Conservation (phyloP, 1,140 invertebrate genomes). For the Nymphalis io region DNA sequence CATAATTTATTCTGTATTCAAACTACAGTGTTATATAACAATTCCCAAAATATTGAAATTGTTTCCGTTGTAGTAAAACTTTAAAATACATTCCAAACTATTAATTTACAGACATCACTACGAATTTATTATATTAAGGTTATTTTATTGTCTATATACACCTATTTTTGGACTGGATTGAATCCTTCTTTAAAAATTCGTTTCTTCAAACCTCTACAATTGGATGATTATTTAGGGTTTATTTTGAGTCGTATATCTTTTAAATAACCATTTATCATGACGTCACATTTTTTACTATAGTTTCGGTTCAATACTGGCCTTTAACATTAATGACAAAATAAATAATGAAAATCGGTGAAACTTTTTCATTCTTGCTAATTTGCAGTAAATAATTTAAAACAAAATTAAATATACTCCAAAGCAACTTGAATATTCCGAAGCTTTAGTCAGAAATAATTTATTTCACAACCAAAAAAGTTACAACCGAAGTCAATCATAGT, state of each 20-base stretch:
- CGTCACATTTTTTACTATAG: neutral
- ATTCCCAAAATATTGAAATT: slow-evolving; percentile 19
- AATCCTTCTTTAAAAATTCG: slow-evolving; percentile 19
- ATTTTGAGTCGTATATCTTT: neutral
- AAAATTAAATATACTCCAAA: no score
- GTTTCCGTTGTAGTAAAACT: slow-evolving; percentile 9
- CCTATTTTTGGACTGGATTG: slow-evolving; percentile 52
- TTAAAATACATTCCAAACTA: slow-evolving; percentile 15
- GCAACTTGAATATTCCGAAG: no score
- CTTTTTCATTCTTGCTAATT: no score
- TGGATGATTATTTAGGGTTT: neutral
- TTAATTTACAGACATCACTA: slow-evolving; percentile 18
- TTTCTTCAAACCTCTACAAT: neutral
- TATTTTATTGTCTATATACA: slow-evolving; percentile 70
- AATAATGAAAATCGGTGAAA: neutral
- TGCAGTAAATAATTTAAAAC: no score
- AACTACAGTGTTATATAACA: slow-evolving; percentile 9
- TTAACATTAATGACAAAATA: neutral
- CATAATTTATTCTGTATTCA: neutral
- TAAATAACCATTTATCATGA: neutral
- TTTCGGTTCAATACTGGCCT: slow-evolving; percentile 1
- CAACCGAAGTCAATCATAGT: no score
- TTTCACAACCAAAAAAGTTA: no score
- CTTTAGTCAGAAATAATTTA: no score
- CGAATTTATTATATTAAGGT: slow-evolving; percentile 11